Evolutionary conservation across 1,140 invertebrate species (phyloP), one percentile per base, ranked within the genome.

Genomic region (Carposina sasakii): DNA sequence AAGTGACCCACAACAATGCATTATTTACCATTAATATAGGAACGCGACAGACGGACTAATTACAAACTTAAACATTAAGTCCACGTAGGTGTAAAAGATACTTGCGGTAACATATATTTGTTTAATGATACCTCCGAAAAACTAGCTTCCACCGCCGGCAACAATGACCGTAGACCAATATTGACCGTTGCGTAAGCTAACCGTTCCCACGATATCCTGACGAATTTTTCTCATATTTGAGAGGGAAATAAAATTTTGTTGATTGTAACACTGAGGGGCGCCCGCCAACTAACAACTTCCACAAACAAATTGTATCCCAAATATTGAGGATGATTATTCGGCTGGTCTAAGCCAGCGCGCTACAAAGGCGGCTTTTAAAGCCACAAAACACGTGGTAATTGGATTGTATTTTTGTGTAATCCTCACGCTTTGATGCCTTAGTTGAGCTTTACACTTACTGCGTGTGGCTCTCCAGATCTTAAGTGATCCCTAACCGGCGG

Each of bases 1-100:
- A 82, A 77, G 55, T 76, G 71, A 71, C 65, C 76, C 69, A 75
- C 78, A 79, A 82, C 78, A 74, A 82, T 76, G 74, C 76, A 78
- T 82, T 81, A 82, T 81, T 78, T 82, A 82, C 76, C 74, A 82
- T 79, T 76, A 71, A 71, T 78, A 78, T 77, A 74, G 76, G 71
- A 74, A 69, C 65, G 71, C 64, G 76, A 77, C 72, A 78, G 63
- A 67, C 63, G 54, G 50, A 69, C 75, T 82, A 82, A 82, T 82
- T 72, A 76, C 67, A 76, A 79, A 78, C 63, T 54, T 69, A 78
- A 75, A 82, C 67, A 79, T 43, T 46, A 39, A 17, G 36, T 33
- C 42, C 53, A 72, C 64, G 75, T 79, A 76, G 76, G 78, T 79
- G 78, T 78, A 72, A 72, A 71, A 76, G 71, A 61, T 59, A 55